Percentiles rank a stretch among this genome's conserved stretches.
phyloP scores from a whole-genome alignment of 2,113 vertebrate genomes.

The Chamaetylas fuelleborni region DNA sequence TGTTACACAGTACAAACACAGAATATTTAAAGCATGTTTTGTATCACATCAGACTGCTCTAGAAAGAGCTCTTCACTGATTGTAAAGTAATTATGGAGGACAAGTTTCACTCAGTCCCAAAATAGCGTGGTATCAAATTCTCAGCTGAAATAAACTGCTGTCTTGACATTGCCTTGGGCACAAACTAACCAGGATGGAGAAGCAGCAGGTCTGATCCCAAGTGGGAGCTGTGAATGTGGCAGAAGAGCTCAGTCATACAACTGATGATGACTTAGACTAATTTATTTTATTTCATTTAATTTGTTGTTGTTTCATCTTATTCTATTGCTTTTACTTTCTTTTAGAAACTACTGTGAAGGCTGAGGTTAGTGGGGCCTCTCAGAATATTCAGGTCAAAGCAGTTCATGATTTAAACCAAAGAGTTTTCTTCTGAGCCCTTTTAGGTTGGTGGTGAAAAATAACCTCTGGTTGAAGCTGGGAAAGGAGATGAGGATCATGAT shows the following conservation, averaged over 20 bases:
- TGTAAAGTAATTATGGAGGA: neutral
- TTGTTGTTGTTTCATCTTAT: neutral
- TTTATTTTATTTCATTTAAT: neutral
- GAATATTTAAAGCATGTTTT: neutral
- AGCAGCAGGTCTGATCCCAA: neutral
- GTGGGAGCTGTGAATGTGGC: neutral
- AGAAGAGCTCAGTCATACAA: neutral
- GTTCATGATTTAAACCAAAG: neutral
- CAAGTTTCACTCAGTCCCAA: neutral
- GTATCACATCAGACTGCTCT: neutral
- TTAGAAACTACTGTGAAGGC: neutral
- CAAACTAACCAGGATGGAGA: neutral
- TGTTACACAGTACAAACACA: neutral
- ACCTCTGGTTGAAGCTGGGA: neutral
- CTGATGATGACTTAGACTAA: neutral
- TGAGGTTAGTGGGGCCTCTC: neutral
- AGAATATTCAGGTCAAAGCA: neutral
- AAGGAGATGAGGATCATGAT: neutral
- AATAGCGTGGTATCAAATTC: neutral
- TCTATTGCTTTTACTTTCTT: neutral
- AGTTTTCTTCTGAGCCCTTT: neutral
- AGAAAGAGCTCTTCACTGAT: neutral
- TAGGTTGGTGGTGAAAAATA: neutral
- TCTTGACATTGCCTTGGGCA: neutral
- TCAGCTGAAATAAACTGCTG: neutral